Conservation (phyloP, 2,113 vertebrate species). For the Mormyrus iriodes region DNA sequence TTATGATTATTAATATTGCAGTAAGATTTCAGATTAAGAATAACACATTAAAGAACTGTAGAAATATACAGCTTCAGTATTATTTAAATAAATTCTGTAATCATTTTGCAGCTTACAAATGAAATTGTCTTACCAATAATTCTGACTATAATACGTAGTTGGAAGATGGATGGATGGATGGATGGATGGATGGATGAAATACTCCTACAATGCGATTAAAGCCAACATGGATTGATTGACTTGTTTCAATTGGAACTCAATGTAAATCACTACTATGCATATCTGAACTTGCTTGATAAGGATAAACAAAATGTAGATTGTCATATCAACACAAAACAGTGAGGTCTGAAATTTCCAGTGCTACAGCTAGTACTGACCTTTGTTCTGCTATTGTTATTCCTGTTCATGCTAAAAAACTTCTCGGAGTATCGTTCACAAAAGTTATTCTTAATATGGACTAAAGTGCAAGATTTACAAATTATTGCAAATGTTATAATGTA, state of each 20-base stretch:
- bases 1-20: background rate
- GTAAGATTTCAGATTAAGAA: background rate
- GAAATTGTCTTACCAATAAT: too few species aligned
- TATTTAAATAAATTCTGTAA: too few species aligned
- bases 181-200: background rate
- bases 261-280: background rate
- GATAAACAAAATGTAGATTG: background rate
- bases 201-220: background rate
- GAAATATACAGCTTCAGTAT: too few species aligned
- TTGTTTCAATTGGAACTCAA: background rate
- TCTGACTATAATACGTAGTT: too few species aligned
- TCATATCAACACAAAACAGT: background rate
- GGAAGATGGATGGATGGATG: background rate
- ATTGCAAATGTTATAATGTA: background rate
- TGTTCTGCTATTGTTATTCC: background rate
- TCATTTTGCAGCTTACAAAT: too few species aligned
- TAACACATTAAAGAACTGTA: background rate
- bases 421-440: background rate
- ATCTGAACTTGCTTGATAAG: background rate
- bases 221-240: background rate
- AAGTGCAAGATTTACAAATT: background rate
- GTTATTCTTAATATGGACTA: background rate
- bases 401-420: background rate
- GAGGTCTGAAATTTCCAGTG: background rate
- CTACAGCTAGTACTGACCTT: background rate